Evolutionary conservation across 2,888 invertebrate species (phyloP).

Genomic region (Onchidella celtica): DNA sequence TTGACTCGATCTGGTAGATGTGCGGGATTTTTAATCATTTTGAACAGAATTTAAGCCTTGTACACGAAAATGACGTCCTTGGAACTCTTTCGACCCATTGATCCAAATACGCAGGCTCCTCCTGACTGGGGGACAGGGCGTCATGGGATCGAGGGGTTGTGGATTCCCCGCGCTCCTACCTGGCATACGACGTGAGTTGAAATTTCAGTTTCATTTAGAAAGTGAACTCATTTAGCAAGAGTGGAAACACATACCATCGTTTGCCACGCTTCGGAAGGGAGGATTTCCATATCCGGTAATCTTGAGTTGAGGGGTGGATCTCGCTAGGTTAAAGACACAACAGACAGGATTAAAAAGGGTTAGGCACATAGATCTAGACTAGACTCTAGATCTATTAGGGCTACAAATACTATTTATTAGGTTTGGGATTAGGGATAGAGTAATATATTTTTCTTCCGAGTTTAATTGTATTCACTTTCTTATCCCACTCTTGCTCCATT

Average conservation of each 20-base stretch:
- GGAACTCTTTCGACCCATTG: conserved; percentile 11
- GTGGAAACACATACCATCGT: too few relatives aligned
- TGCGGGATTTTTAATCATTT: neutral
- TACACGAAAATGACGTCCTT: conserved; percentile 43
- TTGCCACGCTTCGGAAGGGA: neutral
- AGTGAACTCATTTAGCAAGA: too few relatives aligned
- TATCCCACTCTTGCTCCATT: too few relatives aligned
- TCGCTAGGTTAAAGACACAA: neutral
- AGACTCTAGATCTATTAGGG: too few relatives aligned
- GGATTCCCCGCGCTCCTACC: conserved; percentile 47
- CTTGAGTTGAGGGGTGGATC: neutral
- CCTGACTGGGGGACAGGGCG: conserved; percentile 51
- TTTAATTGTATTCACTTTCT: too few relatives aligned
- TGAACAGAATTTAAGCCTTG: neutral
- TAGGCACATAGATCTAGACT: too few relatives aligned
- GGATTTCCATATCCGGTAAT: neutral
- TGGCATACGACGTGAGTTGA: conserved; percentile 48
- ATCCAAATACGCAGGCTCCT: neutral
- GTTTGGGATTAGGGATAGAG: neutral
- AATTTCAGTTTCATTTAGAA: neutral
- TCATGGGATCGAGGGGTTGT: neutral
- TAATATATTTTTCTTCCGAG: conserved; percentile 3
- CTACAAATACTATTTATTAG: too few relatives aligned
- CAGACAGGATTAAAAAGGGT: neutral
- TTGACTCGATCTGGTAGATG: neutral